Conservation (phyloP, 2,113 vertebrate species). For the Pseudolaguvia tuberculata region DNA sequence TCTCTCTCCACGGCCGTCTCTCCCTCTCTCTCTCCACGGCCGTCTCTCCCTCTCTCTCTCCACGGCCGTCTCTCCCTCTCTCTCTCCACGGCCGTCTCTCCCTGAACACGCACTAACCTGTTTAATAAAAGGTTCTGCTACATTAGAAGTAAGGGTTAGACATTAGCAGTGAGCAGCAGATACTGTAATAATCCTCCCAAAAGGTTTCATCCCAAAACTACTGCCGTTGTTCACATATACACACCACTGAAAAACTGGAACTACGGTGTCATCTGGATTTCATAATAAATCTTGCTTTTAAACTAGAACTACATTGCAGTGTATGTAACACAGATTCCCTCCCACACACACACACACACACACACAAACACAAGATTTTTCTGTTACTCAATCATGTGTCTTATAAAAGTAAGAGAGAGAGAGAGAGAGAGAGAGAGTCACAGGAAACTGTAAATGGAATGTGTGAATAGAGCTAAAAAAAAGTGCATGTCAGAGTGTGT, state of each 20-base stretch:
- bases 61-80: too few relatives aligned
- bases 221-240: too few relatives aligned
- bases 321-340: slow-evolving; percentile 9
- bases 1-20: too few relatives aligned
- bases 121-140: not conserved
- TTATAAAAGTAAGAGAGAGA: not conserved
- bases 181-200: too few relatives aligned
- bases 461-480: slow-evolving; percentile 21
- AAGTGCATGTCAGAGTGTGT: too few relatives aligned
- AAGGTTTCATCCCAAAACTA: too few relatives aligned
- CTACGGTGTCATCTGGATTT: not conserved
- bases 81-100: too few relatives aligned
- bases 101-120: not conserved
- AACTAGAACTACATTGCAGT: too few relatives aligned
- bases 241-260: too few relatives aligned
- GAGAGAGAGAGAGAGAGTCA: slow-evolving; percentile 1
- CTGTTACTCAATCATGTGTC: slow-evolving; percentile 38
- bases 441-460: slow-evolving; percentile 36
- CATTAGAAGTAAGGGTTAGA: not conserved
- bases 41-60: too few relatives aligned
- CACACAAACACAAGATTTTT: slow-evolving; percentile 51
- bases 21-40: too few relatives aligned
- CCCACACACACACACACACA: slow-evolving; percentile 36
- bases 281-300: not conserved
- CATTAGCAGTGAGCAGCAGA: not conserved